phyloP scores from a whole-genome alignment of 1,140 invertebrate species.

The Babylonia areolata region DNA sequence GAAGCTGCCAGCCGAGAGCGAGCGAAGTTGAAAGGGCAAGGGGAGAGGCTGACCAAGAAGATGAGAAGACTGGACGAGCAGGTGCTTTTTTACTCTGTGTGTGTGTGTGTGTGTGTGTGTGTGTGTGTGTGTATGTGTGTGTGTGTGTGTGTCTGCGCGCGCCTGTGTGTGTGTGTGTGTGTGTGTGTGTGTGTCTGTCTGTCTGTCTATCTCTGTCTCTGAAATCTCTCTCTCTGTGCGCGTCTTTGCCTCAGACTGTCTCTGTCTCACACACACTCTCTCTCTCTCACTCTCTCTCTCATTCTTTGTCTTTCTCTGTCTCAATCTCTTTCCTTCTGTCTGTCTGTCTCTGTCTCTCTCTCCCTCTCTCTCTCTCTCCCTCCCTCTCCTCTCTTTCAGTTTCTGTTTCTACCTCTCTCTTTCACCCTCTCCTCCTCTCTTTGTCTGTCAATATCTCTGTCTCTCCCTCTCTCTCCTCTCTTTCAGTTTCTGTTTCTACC shows the following conservation, averaged over 20 bases:
- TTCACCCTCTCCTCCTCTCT: background rate
- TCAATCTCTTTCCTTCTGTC: too few species aligned
- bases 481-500: too few species aligned
- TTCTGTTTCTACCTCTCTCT: background rate
- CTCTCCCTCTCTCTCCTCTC: slow-evolving; percentile 31
- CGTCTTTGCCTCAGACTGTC: background rate
- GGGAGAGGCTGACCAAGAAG: background rate
- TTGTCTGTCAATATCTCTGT: slow-evolving; percentile 15
- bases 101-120: too few species aligned
- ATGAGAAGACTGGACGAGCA: background rate
- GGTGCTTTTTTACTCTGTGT: too few species aligned
- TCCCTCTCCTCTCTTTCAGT: too few species aligned
- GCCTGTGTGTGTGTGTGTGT: background rate
- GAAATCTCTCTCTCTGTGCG: too few species aligned
- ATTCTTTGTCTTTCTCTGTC: too few species aligned
- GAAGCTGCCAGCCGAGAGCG: too few species aligned
- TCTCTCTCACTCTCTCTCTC: slow-evolving; percentile 23
- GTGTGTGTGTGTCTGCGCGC: background rate
- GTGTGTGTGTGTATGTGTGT: background rate
- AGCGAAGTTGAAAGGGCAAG: background rate
- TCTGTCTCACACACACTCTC: background rate
- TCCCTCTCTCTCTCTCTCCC: too few species aligned
- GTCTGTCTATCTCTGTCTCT: slow-evolving; percentile 7
- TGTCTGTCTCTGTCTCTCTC: slow-evolving; percentile 14
- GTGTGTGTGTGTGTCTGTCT: background rate